Evolutionary conservation across 2,113 vertebrate genomes (phyloP).

Genomic region (Beaufortia kweichowensis): DNA sequence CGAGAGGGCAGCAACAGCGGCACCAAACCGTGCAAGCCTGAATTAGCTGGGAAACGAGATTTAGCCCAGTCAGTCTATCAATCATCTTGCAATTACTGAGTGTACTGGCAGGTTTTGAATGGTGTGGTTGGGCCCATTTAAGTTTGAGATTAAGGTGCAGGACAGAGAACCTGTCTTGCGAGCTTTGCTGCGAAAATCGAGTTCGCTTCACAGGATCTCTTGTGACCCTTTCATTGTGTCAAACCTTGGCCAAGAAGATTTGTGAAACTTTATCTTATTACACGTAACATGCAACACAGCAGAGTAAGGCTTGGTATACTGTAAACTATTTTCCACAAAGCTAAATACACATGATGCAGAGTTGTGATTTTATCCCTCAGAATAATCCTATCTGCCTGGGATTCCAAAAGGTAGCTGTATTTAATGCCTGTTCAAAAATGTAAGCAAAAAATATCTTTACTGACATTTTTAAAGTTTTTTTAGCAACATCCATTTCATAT

Average conservation of each 20-base stretch:
- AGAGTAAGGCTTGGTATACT: background rate
- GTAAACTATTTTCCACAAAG: background rate
- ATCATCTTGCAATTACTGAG: constrained; percentile 75
- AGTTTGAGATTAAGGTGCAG: constrained; percentile 72
- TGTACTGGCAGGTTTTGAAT: constrained; percentile 70
- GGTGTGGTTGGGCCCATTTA: constrained; percentile 72
- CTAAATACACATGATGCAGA: background rate
- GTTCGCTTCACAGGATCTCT: constrained; percentile 13
- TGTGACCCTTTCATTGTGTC: background rate
- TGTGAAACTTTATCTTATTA: constrained; percentile 12
- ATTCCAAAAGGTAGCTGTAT: too few relatives aligned
- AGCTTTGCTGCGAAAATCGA: constrained; percentile 5
- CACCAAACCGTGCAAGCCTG: constrained; percentile 69
- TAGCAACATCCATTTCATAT: too few relatives aligned
- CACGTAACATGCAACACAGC: background rate
- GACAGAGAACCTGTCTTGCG: background rate
- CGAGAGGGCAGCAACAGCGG: constrained; percentile 73
- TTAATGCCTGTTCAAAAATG: too few relatives aligned
- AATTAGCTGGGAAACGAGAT: constrained; percentile 68
- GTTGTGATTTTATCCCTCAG: background rate
- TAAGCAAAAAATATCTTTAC: too few relatives aligned
- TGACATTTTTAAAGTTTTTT: too few relatives aligned
- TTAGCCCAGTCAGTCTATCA: constrained; percentile 75
- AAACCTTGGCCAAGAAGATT: constrained; percentile 10
- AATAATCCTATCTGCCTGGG: too few relatives aligned